These are phyloP conservation scores for Artibeus jamaicensis DNA, from an alignment of 2,797 vertebrate genomes.

Conservation along the genomic window DNA sequence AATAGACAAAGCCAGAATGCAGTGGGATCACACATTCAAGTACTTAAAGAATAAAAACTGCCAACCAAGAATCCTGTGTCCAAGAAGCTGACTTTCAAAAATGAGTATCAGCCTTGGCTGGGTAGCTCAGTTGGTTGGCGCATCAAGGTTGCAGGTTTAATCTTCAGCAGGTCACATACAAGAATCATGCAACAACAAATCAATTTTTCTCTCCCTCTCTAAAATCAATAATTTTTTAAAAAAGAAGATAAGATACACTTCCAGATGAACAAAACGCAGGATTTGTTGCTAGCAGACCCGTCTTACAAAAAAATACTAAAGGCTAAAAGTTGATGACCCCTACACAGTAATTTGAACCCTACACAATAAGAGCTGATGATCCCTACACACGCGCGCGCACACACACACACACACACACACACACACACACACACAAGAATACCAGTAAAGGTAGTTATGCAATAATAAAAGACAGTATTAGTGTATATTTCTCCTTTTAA, in stretches of 20 bases:
- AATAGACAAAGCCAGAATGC: neutral
- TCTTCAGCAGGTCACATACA: neutral
- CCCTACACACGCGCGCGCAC: neutral
- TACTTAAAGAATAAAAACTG: neutral
- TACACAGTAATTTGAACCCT: neutral
- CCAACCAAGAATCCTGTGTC: neutral
- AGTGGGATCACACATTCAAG: neutral
- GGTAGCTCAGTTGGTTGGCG: neutral
- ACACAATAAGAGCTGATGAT: no score
- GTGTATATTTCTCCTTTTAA: neutral
- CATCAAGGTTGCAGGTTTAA: neutral
- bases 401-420: neutral
- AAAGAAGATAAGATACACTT: neutral
- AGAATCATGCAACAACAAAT: neutral
- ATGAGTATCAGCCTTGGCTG: neutral
- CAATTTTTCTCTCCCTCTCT: neutral
- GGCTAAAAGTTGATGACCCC: neutral
- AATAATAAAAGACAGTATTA: neutral
- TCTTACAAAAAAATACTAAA: neutral
- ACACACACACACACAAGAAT: neutral
- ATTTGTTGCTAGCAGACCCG: neutral
- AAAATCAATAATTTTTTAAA: neutral
- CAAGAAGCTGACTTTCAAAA: neutral
- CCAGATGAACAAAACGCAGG: neutral
- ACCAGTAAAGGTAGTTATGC: neutral